These are phyloP conservation scores for Myodes glareolus DNA, from an alignment of 2,113 vertebrate species.

Conservation along the genomic window DNA sequence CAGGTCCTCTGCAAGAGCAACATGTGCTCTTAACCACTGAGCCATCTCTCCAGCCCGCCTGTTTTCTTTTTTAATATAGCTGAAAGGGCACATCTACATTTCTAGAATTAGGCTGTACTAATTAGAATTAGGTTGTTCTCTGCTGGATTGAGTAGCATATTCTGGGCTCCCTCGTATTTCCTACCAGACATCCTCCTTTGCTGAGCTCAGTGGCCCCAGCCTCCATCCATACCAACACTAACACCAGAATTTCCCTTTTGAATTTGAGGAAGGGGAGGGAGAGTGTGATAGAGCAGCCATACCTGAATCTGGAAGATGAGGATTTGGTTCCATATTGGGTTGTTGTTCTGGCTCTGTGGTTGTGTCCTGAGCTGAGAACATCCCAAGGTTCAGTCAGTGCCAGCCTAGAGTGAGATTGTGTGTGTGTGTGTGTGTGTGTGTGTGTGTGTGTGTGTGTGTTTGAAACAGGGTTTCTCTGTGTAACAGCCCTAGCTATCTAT, in stretches of 20 bases:
- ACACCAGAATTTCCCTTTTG: background rate
- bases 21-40: too few relatives aligned
- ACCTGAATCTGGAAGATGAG: conserved; percentile 84
- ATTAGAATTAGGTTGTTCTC: background rate
- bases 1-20: too few relatives aligned
- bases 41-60: too few relatives aligned
- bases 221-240: background rate
- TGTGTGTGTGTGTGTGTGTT: too few relatives aligned
- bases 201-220: background rate
- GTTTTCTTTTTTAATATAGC: too few relatives aligned
- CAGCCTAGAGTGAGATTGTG: background rate
- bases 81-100: too few relatives aligned
- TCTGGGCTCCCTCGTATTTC: background rate
- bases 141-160: background rate
- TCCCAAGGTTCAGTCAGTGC: background rate
- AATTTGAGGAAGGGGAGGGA: background rate
- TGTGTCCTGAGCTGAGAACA: conserved; percentile 77
- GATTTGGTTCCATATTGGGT: conserved; percentile 83
- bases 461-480: background rate
- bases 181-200: background rate
- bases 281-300: background rate
- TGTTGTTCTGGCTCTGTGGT: background rate
- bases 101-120: too few relatives aligned
- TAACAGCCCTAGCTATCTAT: background rate
- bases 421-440: too few relatives aligned